Conservation (phyloP, 2,113 vertebrate species). For the Phrynocephalus versicolor region DNA sequence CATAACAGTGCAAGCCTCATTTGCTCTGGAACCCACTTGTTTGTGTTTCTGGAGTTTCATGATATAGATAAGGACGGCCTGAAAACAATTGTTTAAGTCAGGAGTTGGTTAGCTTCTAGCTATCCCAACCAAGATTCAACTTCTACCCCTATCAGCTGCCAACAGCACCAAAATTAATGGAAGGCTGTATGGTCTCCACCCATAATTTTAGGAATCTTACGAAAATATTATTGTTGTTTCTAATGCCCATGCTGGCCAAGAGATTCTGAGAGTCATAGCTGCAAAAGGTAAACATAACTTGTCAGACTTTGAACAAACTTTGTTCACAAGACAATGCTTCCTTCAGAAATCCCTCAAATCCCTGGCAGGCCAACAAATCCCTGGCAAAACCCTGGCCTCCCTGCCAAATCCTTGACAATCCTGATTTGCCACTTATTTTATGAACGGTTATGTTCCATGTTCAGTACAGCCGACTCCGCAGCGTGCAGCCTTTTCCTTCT, state of each 20-base stretch:
- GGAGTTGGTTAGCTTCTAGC: neutral
- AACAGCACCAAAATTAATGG: neutral
- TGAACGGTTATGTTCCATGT: rapidly evolving
- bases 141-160: neutral
- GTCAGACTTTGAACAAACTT: constrained; percentile 15
- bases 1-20: too few species aligned
- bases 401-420: neutral
- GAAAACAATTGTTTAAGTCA: neutral
- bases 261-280: too few species aligned
- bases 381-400: neutral
- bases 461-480: neutral
- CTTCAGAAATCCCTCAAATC: neutral
- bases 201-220: neutral
- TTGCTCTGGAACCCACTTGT: too few species aligned
- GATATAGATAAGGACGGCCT: neutral
- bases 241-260: too few species aligned
- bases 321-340: neutral
- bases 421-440: neutral
- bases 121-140: neutral
- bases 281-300: too few species aligned
- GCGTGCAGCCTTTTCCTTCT: constrained; percentile 7
- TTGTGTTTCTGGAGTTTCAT: too few species aligned
- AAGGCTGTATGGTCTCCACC: neutral
- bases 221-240: too few species aligned
- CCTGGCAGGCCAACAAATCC: neutral